Percentiles rank a stretch among this genome's conserved stretches.
Evolutionary conservation across 2,888 invertebrate genomes (phyloP).

Genomic region (Amitus sp.): DNA sequence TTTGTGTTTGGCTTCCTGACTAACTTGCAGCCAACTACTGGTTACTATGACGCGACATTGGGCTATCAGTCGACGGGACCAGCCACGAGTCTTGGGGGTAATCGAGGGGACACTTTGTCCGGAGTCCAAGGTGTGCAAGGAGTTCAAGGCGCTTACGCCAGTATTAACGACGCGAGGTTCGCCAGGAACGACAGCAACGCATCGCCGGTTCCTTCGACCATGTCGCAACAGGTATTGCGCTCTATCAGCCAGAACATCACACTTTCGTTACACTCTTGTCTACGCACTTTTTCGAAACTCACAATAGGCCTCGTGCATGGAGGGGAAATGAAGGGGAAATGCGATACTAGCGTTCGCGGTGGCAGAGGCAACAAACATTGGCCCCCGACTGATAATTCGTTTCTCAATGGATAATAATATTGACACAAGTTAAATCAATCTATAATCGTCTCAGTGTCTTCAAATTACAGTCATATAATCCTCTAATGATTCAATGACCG

Average conservation of each 20-base stretch:
- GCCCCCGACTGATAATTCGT: too few relatives aligned
- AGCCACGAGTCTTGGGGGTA: constrained; percentile 75
- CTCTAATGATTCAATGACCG: too few relatives aligned
- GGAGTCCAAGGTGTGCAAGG: constrained; percentile 66
- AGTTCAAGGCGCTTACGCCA: constrained; percentile 71
- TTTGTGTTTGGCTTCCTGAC: constrained; percentile 65
- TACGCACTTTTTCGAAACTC: neutral
- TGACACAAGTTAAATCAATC: too few relatives aligned
- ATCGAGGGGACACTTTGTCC: constrained; percentile 73
- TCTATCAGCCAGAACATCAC: constrained; percentile 28
- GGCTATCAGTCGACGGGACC: constrained; percentile 74
- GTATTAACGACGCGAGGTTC: constrained; percentile 77
- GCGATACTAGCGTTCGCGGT: too few relatives aligned
- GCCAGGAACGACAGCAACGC: constrained; percentile 82
- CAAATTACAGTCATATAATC: too few relatives aligned
- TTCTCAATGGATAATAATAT: too few relatives aligned
- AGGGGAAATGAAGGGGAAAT: too few relatives aligned
- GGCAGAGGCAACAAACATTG: too few relatives aligned
- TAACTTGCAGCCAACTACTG: constrained; percentile 67
- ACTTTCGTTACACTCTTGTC: neutral
- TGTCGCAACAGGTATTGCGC: constrained; percentile 72
- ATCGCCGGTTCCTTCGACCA: constrained; percentile 81
- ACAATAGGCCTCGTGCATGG: too few relatives aligned
- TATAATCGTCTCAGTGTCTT: too few relatives aligned
- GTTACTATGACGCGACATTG: constrained; percentile 75